phyloP scores from a whole-genome alignment of 2,888 invertebrate species.

The Epirrita christyi region DNA sequence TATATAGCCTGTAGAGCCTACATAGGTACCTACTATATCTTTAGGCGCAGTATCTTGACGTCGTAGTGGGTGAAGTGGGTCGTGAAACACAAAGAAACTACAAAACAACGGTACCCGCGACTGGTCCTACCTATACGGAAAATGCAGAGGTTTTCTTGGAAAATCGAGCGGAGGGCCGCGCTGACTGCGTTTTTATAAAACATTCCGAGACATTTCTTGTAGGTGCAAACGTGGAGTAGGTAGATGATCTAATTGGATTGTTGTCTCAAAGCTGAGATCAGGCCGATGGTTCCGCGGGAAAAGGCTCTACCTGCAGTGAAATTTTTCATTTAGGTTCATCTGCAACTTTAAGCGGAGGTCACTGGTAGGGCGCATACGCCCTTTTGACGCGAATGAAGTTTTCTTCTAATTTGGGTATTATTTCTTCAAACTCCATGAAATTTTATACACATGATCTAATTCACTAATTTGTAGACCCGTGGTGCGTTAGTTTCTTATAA shows the following conservation, averaged over 20 bases:
- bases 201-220: constrained; percentile 14
- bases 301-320: no score
- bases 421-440: no score
- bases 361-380: no score
- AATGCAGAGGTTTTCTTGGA: constrained; percentile 39
- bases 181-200: not conserved
- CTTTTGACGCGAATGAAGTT: no score
- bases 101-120: constrained; percentile 31
- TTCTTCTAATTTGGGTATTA: no score
- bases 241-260: constrained; percentile 9
- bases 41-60: not conserved
- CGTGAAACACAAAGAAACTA: constrained; percentile 5
- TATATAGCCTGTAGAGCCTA: no score
- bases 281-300: no score
- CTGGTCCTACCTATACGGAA: constrained; percentile 31
- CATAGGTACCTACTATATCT: not conserved
- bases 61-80: not conserved
- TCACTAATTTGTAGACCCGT: no score
- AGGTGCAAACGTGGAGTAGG: constrained; percentile 7
- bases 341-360: no score
- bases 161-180: constrained; percentile 30
- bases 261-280: not conserved
- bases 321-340: no score
- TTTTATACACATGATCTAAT: no score
- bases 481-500: no score